Evolutionary conservation across 2,113 vertebrate genomes (phyloP), one percentile per base, ranked within the genome.

Genomic region (Phylloscopus trochilus): DNA sequence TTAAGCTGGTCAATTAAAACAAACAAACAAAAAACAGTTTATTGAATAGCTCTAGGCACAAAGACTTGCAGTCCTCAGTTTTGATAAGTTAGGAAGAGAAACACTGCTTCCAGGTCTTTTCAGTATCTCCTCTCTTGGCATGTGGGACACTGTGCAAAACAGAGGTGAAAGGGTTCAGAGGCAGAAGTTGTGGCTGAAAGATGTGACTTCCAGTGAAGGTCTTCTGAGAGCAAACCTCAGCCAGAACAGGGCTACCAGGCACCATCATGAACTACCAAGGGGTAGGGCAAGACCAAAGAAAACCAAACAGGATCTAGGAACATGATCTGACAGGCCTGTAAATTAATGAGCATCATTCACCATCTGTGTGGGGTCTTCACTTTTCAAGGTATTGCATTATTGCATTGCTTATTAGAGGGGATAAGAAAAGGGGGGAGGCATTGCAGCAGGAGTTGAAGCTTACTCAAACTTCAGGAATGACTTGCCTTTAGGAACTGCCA

Each of bases 251-350:
- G 19, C 21, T 21, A 69, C 16, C 11, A 19, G 31, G 12, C 33
- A 75, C 30, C 23, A 31, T 4, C 26, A 44, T 0, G 0, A 70
- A 4, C 28, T 14, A 41, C 33, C 1, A 11, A 86, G 10, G 5
- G 10, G 4, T 6, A 74, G 56, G 37, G 30, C 24, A 86, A 33
- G 31, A 7, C 31, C 33, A 8, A 58, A 79, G 31, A 27, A 75
- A 58, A 62, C 27, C 53, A 58, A 92, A 18, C 18, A 44, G 23
- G 23, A 75, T 6, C 24, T 22, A 33, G n/a, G 43, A 86, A 43
- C 3, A 6, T 2, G 35, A 74, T 39, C 75, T 60, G 51, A 30
- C 51, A 47, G 33, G 13, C 26, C 41, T 74, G 52, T 37, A 69
- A 84, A 35, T 85, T 41, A 64, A 39, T 74, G n/a, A 84, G 9